Conservation (phyloP, 2,113 vertebrate genomes). For the Corythoichthys intestinalis region DNA sequence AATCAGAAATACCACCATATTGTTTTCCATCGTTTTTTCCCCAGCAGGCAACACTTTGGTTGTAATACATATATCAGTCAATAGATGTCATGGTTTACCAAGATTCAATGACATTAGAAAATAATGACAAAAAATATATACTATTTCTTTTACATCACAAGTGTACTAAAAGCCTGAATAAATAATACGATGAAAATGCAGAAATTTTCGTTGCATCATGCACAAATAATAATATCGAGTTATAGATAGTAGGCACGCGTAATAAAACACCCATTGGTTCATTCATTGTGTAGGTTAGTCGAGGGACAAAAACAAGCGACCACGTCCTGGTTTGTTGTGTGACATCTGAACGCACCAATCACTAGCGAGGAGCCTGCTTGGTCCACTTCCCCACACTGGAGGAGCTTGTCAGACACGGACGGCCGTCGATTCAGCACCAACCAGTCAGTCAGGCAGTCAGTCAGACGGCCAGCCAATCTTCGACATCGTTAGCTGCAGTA, state of each 20-base stretch:
- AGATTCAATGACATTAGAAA: not conserved
- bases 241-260: not conserved
- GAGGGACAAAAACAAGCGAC: not conserved
- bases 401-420: slow-evolving; percentile 48
- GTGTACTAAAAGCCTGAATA: not conserved
- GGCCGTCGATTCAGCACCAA: slow-evolving; percentile 42
- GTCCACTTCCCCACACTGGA: slow-evolving; percentile 60
- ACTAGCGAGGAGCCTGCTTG: slow-evolving; percentile 53
- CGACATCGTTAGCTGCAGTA: not conserved
- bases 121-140: not conserved
- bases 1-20: too few species aligned
- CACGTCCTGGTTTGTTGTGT: slow-evolving; percentile 32
- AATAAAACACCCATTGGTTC: not conserved
- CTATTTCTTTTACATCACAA: not conserved
- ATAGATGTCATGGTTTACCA: slow-evolving; percentile 52
- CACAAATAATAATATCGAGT: not conserved
- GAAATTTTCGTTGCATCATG: not conserved
- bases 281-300: not conserved
- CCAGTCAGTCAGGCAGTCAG: not conserved
- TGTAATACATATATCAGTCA: not conserved
- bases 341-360: slow-evolving; percentile 68
- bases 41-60: not conserved
- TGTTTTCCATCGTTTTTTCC: too few species aligned
- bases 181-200: not conserved
- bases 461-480: not conserved